phyloP scores from a whole-genome alignment of 23 tunicate genomes.

The Botrylloides violaceus region DNA sequence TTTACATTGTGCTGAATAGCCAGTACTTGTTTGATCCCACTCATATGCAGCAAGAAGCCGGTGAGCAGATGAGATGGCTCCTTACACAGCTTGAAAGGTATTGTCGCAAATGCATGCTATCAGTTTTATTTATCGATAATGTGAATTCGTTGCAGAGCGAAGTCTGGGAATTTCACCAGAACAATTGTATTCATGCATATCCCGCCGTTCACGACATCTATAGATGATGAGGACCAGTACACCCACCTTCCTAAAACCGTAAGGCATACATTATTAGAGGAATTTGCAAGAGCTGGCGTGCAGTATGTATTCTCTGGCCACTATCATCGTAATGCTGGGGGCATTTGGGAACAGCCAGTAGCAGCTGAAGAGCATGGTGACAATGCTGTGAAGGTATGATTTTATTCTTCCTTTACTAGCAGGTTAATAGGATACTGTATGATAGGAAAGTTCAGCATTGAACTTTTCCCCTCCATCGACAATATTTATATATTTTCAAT shows the following conservation, averaged over 20 bases:
- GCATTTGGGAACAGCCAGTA: constrained; percentile 36
- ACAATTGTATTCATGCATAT: constrained; percentile 84
- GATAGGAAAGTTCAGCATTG: too few species aligned
- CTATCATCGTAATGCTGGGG: constrained; percentile 76
- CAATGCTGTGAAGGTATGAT: background rate
- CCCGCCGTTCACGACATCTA: constrained; percentile 50
- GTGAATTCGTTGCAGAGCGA: constrained; percentile 38
- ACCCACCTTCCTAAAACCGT: constrained; percentile 37
- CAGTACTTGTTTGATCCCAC: constrained; percentile 44
- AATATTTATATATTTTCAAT: too few species aligned
- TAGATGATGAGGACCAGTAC: constrained; percentile 63
- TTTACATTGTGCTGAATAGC: constrained; percentile 67
- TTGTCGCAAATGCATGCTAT: too few species aligned
- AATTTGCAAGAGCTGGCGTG: constrained; percentile 69
- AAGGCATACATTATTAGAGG: constrained; percentile 23
- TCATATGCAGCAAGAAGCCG: constrained; percentile 22
- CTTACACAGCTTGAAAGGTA: constrained; percentile 40
- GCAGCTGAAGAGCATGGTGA: background rate
- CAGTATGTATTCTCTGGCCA: constrained; percentile 71
- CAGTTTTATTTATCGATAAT: too few species aligned
- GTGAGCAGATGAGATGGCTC: constrained; percentile 47
- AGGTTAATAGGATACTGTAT: too few species aligned
- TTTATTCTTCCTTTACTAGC: background rate
- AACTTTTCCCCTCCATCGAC: too few species aligned
- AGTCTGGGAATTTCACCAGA: constrained; percentile 11